Base-by-base conservation (phyloP, 37 sponge, comb jelly and placozoan species). In the Tethya wilhelma region DNA sequence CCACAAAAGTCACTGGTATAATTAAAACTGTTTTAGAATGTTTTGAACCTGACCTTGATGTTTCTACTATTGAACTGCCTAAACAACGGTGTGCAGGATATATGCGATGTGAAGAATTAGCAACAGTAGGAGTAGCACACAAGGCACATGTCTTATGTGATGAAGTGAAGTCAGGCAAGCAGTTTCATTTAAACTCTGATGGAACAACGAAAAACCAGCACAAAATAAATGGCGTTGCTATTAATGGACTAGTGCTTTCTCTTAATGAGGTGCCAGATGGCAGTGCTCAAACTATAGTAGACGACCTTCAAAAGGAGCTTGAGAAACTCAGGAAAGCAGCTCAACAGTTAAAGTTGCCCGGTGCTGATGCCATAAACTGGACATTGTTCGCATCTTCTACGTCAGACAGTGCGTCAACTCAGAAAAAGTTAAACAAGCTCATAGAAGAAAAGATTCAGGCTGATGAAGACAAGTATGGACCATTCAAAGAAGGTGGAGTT, bases 321-420 rank as follows among this genome's bases (percentile, higher is more conserved):
- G 30, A 85, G 29, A 74, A 41, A 4, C 55, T 77, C 32, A 46
- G 86, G 44, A 59, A 69, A 7, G 70, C 55, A n/a, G 86, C 86
- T 29, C 31, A 60, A 20, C 23, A 34, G 14, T 65, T 85, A 7
- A 41, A 43, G 11, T 19, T 85, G 59, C 78, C 79, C 2, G 57
- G 78, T 77, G 79, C 86, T 2, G 64, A 85, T 55, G 33, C 7
- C 11, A 85, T 85, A 28, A 85, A 85, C 58, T 85, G 78, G 86
- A 71, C 79, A 66, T 44, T 85, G 3, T 28, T 85, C 29, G 49
- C 63, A 31, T 77, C 78, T 39, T 68, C 86, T 12, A 85, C 86
- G n/a, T 77, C 86, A 39, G 86, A 85, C 38, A 67, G 70, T 41
- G 86, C 86, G 38, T 28, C 78, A 67, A 71, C 86, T 28, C 86